Evolutionary conservation across 2,888 invertebrate species (phyloP).

Genomic region (Gymnosoma rotundatum): DNA sequence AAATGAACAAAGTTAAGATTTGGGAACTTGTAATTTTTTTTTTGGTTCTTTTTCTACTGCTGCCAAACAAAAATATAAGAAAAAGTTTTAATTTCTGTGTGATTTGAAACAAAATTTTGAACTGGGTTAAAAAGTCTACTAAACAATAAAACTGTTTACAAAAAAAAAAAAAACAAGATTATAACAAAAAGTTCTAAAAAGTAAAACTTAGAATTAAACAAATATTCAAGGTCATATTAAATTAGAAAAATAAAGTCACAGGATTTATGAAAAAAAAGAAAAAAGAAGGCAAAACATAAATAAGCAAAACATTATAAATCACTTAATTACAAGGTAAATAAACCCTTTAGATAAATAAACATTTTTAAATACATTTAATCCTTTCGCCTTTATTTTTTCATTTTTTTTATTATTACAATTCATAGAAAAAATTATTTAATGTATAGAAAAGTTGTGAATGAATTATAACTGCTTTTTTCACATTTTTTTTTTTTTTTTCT

Average conservation of each 20-base stretch:
- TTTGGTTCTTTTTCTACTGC: neutral
- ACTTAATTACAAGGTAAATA: constrained; percentile 68
- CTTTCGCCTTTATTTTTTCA: constrained; percentile 40
- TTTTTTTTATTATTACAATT: neutral
- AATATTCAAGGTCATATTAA: constrained; percentile 70
- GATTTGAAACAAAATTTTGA: constrained; percentile 51
- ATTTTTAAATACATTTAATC: constrained; percentile 66
- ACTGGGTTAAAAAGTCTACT: constrained; percentile 63
- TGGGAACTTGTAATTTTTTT: constrained; percentile 38
- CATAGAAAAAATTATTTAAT: constrained; percentile 39
- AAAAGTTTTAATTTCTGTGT: constrained; percentile 60
- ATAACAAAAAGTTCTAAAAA: constrained; percentile 24
- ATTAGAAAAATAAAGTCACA: constrained; percentile 41
- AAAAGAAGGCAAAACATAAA: neutral
- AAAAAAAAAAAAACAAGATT: constrained; percentile 15
- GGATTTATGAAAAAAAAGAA: constrained; percentile 25
- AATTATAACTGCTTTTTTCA: constrained; percentile 44
- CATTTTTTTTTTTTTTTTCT: neutral
- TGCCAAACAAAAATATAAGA: constrained; percentile 5
- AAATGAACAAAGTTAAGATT: constrained; percentile 67
- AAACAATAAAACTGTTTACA: constrained; percentile 30
- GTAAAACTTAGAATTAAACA: constrained; percentile 53
- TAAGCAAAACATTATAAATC: constrained; percentile 52
- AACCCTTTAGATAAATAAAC: constrained; percentile 59
- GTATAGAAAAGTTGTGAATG: constrained; percentile 43